phyloP scores from a whole-genome alignment of 2,113 vertebrate genomes.

The Thinocorus orbignyianus region DNA sequence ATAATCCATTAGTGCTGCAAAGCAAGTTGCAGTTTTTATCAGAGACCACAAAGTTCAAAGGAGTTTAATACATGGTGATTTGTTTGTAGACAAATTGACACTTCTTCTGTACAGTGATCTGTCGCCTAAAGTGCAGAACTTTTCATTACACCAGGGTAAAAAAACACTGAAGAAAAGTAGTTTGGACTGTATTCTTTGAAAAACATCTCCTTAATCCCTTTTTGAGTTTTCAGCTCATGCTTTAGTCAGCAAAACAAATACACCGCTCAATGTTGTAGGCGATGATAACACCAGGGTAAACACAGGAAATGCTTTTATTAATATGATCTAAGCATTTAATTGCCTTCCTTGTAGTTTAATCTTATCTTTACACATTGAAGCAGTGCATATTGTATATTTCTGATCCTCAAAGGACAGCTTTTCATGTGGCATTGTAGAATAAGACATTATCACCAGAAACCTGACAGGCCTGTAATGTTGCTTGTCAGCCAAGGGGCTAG shows the following conservation, averaged over 20 bases:
- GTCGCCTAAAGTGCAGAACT: not conserved
- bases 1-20: not conserved
- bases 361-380: conserved; percentile 69
- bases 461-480: conserved; percentile 58
- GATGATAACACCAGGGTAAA: conserved; percentile 65
- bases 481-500: conserved; percentile 29
- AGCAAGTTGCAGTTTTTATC: not conserved
- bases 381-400: conserved; percentile 21
- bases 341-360: conserved; percentile 68
- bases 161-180: not conserved
- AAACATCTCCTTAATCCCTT: conserved; percentile 5
- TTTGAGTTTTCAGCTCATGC: conserved; percentile 26
- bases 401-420: conserved; percentile 64
- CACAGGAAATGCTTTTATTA: conserved; percentile 64
- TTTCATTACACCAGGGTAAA: not conserved
- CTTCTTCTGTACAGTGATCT: not conserved
- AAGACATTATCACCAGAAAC: conserved; percentile 65
- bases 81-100: not conserved
- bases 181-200: not conserved
- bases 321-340: conserved; percentile 68
- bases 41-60: not conserved
- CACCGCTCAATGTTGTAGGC: conserved; percentile 25
- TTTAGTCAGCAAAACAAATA: conserved; percentile 61
- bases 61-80: not conserved
- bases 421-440: conserved; percentile 13